Percentiles rank a stretch among this genome's conserved stretches.
Evolutionary conservation across 2,888 invertebrate species (phyloP).

Genomic region (Lasioglossum leucozonium): DNA sequence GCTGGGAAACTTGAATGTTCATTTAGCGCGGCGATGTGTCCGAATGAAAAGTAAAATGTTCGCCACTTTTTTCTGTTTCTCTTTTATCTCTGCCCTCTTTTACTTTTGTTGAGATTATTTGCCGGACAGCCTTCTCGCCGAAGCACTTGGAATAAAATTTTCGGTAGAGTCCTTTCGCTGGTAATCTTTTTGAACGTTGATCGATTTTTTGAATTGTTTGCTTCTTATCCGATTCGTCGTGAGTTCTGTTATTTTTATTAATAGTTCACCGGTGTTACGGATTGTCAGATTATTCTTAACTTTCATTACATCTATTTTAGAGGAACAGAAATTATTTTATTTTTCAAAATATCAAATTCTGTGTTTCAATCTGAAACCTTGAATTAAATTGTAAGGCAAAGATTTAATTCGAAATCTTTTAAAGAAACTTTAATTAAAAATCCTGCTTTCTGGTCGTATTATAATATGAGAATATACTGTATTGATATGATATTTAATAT

Average conservation of each 20-base stretch:
- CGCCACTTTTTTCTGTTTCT: not conserved
- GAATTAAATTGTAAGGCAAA: too few species aligned
- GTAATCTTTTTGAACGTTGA: not conserved
- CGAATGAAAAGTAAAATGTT: not conserved
- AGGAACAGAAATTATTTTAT: too few species aligned
- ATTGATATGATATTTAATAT: too few species aligned
- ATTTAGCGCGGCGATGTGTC: not conserved
- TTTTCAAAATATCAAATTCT: too few species aligned
- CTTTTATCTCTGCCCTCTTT: not conserved
- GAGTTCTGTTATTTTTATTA: not conserved
- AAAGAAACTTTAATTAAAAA: too few species aligned
- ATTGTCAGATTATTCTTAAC: too few species aligned
- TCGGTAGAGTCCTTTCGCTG: not conserved
- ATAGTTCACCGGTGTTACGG: too few species aligned
- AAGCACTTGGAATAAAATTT: not conserved
- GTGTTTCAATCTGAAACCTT: too few species aligned
- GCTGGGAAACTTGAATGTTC: not conserved
- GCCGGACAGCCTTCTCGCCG: not conserved
- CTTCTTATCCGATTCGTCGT: not conserved
- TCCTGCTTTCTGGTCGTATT: too few species aligned
- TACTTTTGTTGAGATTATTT: not conserved
- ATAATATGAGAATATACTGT: too few species aligned
- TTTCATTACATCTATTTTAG: too few species aligned
- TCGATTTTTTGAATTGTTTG: not conserved
- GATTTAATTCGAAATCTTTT: too few species aligned